These are phyloP conservation scores for Epizoanthus ramosus DNA, from an alignment of 92 coral and sea anemone genomes.

Conservation along the genomic window DNA sequence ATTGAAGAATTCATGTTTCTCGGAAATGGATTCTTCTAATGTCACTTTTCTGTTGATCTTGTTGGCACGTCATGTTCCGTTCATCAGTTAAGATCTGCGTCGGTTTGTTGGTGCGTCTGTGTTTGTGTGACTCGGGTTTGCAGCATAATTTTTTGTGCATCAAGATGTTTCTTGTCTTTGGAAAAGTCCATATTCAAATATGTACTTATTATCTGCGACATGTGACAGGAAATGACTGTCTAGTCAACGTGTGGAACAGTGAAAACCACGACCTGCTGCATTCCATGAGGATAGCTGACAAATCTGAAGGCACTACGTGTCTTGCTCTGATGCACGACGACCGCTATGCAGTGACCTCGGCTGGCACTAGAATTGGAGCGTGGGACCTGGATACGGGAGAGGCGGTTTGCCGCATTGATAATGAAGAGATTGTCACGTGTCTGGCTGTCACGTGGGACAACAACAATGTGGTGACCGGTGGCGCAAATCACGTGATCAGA, in stretches of 20 bases:
- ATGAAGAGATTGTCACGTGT: slow-evolving; percentile 61
- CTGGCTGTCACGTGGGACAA: slow-evolving; percentile 61
- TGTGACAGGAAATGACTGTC: slow-evolving; percentile 71
- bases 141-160: too few relatives aligned
- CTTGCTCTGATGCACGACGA: slow-evolving; percentile 74
- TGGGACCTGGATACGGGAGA: slow-evolving; percentile 92
- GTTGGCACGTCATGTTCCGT: too few relatives aligned
- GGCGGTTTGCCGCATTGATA: slow-evolving; percentile 56
- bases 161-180: not conserved
- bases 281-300: slow-evolving; percentile 69
- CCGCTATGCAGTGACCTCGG: slow-evolving; percentile 64
- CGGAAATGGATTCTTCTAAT: too few relatives aligned
- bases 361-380: slow-evolving; percentile 62
- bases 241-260: slow-evolving; percentile 79
- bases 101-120: too few relatives aligned
- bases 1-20: too few relatives aligned
- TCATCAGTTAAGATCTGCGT: too few relatives aligned
- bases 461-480: slow-evolving; percentile 64
- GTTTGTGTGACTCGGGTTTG: too few relatives aligned
- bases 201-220: not conserved
- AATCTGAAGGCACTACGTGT: slow-evolving; percentile 57
- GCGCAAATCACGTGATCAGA: slow-evolving; percentile 56
- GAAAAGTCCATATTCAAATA: not conserved
- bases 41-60: too few relatives aligned
- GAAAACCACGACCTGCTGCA: slow-evolving; percentile 79